These are phyloP conservation scores for Eremobia ochroleuca DNA, from an alignment of 2,888 invertebrate genomes.

Conservation along the genomic window DNA sequence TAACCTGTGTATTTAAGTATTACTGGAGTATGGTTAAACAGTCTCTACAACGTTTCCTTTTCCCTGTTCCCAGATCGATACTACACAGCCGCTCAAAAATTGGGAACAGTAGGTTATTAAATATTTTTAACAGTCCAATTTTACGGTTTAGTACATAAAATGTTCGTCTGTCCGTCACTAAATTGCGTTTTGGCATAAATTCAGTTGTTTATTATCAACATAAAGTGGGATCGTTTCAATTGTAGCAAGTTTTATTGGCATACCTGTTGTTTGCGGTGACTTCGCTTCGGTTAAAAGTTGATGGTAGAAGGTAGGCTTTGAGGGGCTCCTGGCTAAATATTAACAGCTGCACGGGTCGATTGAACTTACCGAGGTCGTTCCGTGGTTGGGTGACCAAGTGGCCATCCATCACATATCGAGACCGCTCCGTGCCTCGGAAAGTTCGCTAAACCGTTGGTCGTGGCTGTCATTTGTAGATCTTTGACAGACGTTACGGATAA, in stretches of 20 bases:
- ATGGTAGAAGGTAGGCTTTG: not conserved
- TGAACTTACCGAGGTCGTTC: not conserved
- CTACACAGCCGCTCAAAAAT: slow-evolving; percentile 31
- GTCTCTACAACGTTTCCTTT: not conserved
- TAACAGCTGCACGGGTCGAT: not conserved
- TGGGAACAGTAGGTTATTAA: slow-evolving; percentile 60
- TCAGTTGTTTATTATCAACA: slow-evolving; percentile 71
- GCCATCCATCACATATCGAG: not conserved
- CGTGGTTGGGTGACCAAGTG: not conserved
- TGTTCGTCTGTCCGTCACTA: slow-evolving; percentile 64
- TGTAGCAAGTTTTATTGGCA: slow-evolving; percentile 64
- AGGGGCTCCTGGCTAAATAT: not conserved
- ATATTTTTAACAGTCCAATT: slow-evolving; percentile 70
- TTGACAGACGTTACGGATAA: not conserved
- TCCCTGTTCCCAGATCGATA: slow-evolving; percentile 3
- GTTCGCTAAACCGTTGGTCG: not conserved
- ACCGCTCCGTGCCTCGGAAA: not conserved
- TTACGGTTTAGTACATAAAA: slow-evolving; percentile 67
- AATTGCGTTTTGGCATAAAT: slow-evolving; percentile 72
- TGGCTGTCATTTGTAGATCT: not conserved
- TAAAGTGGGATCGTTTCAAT: slow-evolving; percentile 69
- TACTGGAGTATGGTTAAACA: not conserved
- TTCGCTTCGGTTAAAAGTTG: slow-evolving; percentile 7
- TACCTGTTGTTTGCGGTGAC: slow-evolving; percentile 41
- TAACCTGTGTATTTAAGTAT: not conserved